A percentile compares a stretch with the other conserved stretches of the same genome.
Conservation (phyloP, 2,797 vertebrate genomes). For the Sebastiscus albofasciatus region DNA sequence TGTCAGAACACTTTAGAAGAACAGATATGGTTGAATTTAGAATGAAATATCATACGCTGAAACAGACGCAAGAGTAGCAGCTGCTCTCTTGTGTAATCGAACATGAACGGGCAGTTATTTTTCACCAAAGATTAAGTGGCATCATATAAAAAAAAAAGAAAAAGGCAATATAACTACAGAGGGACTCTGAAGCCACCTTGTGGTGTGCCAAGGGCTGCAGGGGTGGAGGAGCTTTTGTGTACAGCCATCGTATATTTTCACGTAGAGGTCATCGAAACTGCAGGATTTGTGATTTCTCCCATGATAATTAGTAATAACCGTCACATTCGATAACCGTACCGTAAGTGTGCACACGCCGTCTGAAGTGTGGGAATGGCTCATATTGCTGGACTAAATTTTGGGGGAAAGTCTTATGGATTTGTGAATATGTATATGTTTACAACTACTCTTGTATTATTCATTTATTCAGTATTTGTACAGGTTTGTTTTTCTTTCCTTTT, state of each 20-base stretch:
- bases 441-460: slow-evolving; percentile 77
- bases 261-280: slow-evolving; percentile 45
- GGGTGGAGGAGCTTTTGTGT: slow-evolving; percentile 51
- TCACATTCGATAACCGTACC: slow-evolving; percentile 41
- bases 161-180: slow-evolving; percentile 79
- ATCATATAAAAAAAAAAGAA: slow-evolving; percentile 53
- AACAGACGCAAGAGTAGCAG: slow-evolving; percentile 33
- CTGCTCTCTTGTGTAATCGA: slow-evolving; percentile 44
- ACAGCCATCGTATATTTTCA: slow-evolving; percentile 46
- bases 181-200: slow-evolving; percentile 51
- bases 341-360: slow-evolving; percentile 48
- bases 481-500: slow-evolving; percentile 62
- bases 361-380: slow-evolving; percentile 50
- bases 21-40: slow-evolving; percentile 25
- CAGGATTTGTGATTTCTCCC: slow-evolving; percentile 56
- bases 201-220: slow-evolving; percentile 51
- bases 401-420: slow-evolving; percentile 59
- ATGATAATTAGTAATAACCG: slow-evolving; percentile 49
- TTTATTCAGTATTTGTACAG: slow-evolving; percentile 85
- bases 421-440: slow-evolving; percentile 84
- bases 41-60: slow-evolving; percentile 33
- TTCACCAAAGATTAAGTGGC: slow-evolving; percentile 91
- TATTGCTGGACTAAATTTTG: slow-evolving; percentile 54
- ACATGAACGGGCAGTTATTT: slow-evolving; percentile 67
- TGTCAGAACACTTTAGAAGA: slow-evolving; percentile 33